These are phyloP conservation scores for Cheilosia vulpina DNA, from an alignment of 2,888 invertebrate species.

Conservation along the genomic window DNA sequence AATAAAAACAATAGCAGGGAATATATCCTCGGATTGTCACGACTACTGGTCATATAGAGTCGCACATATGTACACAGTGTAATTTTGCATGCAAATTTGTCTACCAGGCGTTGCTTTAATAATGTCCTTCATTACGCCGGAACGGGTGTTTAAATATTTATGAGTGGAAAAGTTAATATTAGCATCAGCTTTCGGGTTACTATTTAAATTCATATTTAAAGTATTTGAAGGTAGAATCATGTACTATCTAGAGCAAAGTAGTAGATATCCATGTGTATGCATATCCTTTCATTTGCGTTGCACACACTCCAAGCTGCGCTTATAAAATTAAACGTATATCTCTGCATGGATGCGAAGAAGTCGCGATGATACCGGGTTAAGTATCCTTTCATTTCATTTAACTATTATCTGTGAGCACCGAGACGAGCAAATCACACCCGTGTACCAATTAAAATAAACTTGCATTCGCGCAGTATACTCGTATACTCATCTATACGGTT, in stretches of 20 bases:
- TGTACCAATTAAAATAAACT: conserved; percentile 39
- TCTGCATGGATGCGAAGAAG: neutral
- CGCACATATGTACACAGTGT: neutral
- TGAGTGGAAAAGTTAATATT: neutral
- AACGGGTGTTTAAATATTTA: neutral
- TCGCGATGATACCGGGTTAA: conserved; percentile 17
- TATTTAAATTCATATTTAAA: too few species aligned
- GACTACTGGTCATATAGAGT: neutral
- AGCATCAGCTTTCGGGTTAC: neutral
- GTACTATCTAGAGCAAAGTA: neutral
- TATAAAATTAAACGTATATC: neutral
- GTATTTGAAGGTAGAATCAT: too few species aligned
- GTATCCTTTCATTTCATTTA: conserved; percentile 38
- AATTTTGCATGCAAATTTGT: neutral
- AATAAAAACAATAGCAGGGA: neutral
- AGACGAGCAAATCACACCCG: conserved; percentile 4
- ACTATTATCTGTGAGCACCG: conserved; percentile 31
- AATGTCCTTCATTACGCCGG: neutral
- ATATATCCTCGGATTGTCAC: neutral
- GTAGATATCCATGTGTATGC: neutral
- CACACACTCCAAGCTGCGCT: neutral
- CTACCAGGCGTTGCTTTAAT: neutral
- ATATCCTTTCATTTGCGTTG: neutral
- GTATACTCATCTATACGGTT: neutral
- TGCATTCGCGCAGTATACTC: neutral